These are phyloP conservation scores for Hololepta plana DNA, from an alignment of 2,888 invertebrate genomes.

Conservation along the genomic window DNA sequence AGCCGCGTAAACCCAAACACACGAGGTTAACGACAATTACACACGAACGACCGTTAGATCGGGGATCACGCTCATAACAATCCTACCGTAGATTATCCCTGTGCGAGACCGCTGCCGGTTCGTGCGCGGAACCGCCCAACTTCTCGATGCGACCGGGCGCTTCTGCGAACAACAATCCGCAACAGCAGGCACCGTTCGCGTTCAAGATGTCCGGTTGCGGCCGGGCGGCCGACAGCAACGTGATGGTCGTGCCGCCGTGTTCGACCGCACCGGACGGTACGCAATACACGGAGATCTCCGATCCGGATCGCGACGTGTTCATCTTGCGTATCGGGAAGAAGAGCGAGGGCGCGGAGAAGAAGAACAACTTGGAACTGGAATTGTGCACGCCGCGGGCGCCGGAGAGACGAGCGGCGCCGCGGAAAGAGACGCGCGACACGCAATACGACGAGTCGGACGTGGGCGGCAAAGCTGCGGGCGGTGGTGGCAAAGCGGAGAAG, in stretches of 20 bases:
- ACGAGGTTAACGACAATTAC: too few species aligned
- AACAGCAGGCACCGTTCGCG: conserved; percentile 19
- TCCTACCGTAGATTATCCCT: too few species aligned
- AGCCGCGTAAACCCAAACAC: conserved; percentile 24
- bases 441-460: conserved; percentile 42
- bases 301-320: conserved; percentile 54
- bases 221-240: conserved; percentile 15
- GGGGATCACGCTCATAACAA: too few species aligned
- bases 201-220: conserved; percentile 15
- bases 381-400: conserved; percentile 53
- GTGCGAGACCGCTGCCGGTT: conserved; percentile 7
- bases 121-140: conserved; percentile 8
- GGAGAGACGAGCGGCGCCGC: conserved; percentile 34
- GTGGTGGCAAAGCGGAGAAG: conserved; percentile 1
- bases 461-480: conserved; percentile 3
- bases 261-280: conserved; percentile 34
- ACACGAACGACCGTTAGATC: too few species aligned
- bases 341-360: conserved; percentile 49
- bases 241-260: conserved; percentile 27
- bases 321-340: conserved; percentile 59
- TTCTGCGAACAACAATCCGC: conserved; percentile 14
- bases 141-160: conserved; percentile 17
- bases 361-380: conserved; percentile 51
- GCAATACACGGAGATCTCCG: conserved; percentile 36
- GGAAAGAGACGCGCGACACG: conserved; percentile 44